Conservation (phyloP, 2,888 invertebrate genomes). For the Epinotia demarniana region DNA sequence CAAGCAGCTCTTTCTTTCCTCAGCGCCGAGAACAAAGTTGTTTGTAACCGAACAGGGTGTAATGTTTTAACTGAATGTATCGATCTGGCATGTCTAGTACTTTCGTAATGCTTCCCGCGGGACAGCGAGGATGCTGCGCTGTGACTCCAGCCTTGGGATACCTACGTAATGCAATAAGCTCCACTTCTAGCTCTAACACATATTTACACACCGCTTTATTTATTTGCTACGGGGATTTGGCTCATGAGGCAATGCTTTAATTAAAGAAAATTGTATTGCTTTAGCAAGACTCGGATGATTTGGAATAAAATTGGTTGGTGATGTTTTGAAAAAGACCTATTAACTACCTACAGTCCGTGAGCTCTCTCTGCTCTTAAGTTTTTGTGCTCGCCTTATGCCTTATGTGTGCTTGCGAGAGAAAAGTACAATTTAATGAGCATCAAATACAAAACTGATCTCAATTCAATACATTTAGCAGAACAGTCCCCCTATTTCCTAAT, state of each 20-base stretch:
- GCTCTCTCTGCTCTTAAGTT: too few species aligned
- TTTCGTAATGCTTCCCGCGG: constrained; percentile 80
- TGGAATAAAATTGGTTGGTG: background rate
- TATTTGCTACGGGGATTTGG: constrained; percentile 43
- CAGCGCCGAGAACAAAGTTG: constrained; percentile 48
- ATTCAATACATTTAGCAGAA: too few species aligned
- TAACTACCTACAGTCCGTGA: too few species aligned
- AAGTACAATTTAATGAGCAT: too few species aligned
- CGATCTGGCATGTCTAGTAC: constrained; percentile 79
- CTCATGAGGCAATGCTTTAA: constrained; percentile 34
- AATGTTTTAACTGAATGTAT: constrained; percentile 74
- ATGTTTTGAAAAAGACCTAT: background rate
- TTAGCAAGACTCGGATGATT: constrained; percentile 9
- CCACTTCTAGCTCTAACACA: constrained; percentile 55
- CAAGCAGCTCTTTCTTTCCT: constrained; percentile 26
- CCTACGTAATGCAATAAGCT: constrained; percentile 78
- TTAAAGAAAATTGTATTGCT: constrained; percentile 37
- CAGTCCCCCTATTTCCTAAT: too few species aligned
- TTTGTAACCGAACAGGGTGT: constrained; percentile 65
- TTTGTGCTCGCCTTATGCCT: too few species aligned
- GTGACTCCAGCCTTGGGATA: constrained; percentile 72
- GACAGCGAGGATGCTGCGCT: constrained; percentile 77
- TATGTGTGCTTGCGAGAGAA: too few species aligned
- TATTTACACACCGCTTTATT: constrained; percentile 45
- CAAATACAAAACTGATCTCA: too few species aligned